Evolutionary conservation across 2,113 vertebrate species (phyloP).

Genomic region (Caloenas nicobarica): DNA sequence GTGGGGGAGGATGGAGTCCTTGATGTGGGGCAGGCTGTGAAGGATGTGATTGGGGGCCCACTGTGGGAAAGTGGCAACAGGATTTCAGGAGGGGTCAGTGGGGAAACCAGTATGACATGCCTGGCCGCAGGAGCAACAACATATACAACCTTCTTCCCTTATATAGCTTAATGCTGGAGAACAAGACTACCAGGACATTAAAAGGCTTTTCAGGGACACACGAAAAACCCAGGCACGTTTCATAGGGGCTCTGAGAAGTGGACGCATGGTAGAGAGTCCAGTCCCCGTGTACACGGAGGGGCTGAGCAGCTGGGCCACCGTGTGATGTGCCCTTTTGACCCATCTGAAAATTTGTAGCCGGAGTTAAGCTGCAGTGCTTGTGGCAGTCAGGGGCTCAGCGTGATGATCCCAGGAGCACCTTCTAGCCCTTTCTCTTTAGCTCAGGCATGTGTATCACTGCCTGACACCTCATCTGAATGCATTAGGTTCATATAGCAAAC

Average conservation of each 20-base stretch:
- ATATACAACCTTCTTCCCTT: not conserved
- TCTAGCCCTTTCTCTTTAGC: not conserved
- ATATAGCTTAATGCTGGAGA: not conserved
- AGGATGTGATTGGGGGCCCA: rapidly evolving
- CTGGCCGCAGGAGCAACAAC: not conserved
- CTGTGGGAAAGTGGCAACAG: not conserved
- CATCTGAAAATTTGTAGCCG: not conserved
- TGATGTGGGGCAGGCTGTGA: not conserved
- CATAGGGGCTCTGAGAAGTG: not conserved
- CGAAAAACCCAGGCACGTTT: not conserved
- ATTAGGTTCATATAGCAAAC: not conserved
- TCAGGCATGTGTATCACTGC: not conserved
- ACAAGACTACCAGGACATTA: not conserved
- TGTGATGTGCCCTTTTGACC: not conserved
- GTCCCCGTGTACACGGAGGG: rapidly evolving
- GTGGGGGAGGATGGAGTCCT: not conserved
- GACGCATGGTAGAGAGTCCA: not conserved
- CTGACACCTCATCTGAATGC: not conserved
- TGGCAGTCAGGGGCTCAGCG: not conserved
- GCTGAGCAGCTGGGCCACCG: not conserved
- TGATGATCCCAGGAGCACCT: not conserved
- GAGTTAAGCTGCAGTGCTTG: not conserved
- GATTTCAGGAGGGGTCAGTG: not conserved
- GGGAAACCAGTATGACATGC: not conserved
- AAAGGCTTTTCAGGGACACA: not conserved